Evolutionary conservation across 1,140 invertebrate genomes (phyloP), one percentile per base, ranked within the genome.

Genomic region (Drosophila eugracilis): DNA sequence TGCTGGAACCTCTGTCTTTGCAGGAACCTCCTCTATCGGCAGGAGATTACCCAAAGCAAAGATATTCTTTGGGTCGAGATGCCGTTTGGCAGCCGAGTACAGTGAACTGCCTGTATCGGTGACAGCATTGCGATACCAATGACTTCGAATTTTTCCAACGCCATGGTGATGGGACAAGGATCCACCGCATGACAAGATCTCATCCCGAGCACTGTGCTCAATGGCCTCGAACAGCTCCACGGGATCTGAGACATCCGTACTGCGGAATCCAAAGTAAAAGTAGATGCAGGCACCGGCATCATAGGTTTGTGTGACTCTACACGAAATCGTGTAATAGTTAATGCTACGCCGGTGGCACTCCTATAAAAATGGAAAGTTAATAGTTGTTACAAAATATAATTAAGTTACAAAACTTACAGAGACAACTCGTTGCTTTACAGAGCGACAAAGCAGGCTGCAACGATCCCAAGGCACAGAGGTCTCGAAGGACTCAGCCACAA

Each of bases 131-230:
- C 92, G 91, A 77, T 98, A 98, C 95, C 97, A 99, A 72, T 94
- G 94, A 54, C 96, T 95, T 30, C 98, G 93, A 36, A 99, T 92
- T 92, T 99, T 99, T 0, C 98, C 98, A 17, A 99, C 95, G 36
- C 98, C 98, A 92, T 99, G 98, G 92, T 99, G 98, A 93, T 99
- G 98, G 0, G 97, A 99, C 66, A 99, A 94, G 63, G 97, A 98
- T 36, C 98, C 98, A 10, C 97, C 98, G 90, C 92, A 94, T 1
- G 96, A 95, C 10, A 99, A 92, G 60, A 99, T 99, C 92, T 99
- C 98, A 73, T 99, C 95, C 36, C 98, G 92, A 0, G 98, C 98
- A 45, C 94, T 94, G 17, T 94, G 93, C 92, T 99, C 96, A 22
- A 98, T 95, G 36, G 95, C 92, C 79, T 98, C 97, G 92, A 98